phyloP scores from a whole-genome alignment of 2,797 vertebrate species.

The Danio kyathit region DNA sequence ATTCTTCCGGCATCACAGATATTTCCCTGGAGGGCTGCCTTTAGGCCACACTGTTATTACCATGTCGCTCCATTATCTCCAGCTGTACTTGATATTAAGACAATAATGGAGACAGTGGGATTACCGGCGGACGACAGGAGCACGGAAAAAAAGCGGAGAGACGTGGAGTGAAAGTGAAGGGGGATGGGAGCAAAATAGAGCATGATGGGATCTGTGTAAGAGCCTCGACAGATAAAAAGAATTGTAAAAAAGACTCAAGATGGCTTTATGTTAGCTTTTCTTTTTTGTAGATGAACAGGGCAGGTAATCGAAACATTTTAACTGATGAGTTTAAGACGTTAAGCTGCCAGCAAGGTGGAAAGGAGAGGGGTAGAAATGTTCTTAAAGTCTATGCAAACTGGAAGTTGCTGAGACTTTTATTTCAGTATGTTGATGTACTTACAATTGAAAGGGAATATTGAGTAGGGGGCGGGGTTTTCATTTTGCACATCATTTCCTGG shows the following conservation, averaged over 20 bases:
- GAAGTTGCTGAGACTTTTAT: too few relatives aligned
- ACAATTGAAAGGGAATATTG: too few relatives aligned
- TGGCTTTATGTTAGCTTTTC: neutral
- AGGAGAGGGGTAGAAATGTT: neutral
- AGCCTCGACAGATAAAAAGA: slow-evolving; percentile 79
- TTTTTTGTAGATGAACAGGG: slow-evolving; percentile 72
- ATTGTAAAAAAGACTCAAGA: slow-evolving; percentile 77
- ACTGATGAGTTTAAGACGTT: slow-evolving; percentile 66
- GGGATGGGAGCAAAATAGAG: slow-evolving; percentile 63
- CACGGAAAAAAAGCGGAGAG: slow-evolving; percentile 78
- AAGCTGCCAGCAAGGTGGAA: neutral
- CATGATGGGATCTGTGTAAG: slow-evolving; percentile 66
- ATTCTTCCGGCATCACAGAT: slow-evolving; percentile 88
- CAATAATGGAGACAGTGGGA: slow-evolving; percentile 91
- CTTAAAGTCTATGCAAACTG: too few relatives aligned
- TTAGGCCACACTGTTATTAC: slow-evolving; percentile 89
- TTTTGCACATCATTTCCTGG: too few relatives aligned
- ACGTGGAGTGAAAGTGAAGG: slow-evolving; percentile 80
- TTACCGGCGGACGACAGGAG: slow-evolving; percentile 86
- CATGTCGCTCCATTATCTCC: slow-evolving; percentile 90
- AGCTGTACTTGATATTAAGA: slow-evolving; percentile 93
- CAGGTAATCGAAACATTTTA: slow-evolving; percentile 76
- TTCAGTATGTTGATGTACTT: too few relatives aligned
- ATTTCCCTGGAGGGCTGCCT: slow-evolving; percentile 89
- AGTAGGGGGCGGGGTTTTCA: too few relatives aligned